Conservation (phyloP, 1,140 invertebrate genomes). For the Helicoverpa armigera region DNA sequence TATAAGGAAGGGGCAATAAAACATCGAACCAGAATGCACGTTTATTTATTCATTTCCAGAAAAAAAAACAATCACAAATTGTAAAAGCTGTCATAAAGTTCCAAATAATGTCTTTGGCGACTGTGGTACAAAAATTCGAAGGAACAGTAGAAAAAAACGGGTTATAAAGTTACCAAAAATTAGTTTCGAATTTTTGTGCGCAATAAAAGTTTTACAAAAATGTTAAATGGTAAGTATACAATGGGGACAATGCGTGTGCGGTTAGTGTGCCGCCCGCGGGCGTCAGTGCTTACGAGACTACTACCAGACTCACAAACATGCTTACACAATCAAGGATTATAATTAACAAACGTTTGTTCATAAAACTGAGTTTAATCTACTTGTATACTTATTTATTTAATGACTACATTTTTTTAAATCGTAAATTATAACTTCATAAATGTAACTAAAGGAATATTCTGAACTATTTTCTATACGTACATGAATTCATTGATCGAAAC, state of each 20-base stretch:
- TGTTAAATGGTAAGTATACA: slow-evolving; percentile 36
- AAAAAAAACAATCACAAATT: slow-evolving; percentile 71
- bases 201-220: slow-evolving; percentile 25
- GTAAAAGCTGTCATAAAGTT: slow-evolving; percentile 75
- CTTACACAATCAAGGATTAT: slow-evolving; percentile 68
- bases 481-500: slow-evolving; percentile 48
- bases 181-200: slow-evolving; percentile 38
- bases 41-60: slow-evolving; percentile 75
- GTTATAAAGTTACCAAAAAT: slow-evolving; percentile 35
- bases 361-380: slow-evolving; percentile 74
- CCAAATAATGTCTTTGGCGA: slow-evolving; percentile 66
- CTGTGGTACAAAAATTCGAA: slow-evolving; percentile 44
- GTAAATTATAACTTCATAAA: slow-evolving; percentile 67
- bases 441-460: slow-evolving; percentile 59
- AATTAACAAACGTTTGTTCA: slow-evolving; percentile 77
- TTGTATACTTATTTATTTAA: slow-evolving; percentile 77
- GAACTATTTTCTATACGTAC: slow-evolving; percentile 39
- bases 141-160: slow-evolving; percentile 27
- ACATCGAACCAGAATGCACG: slow-evolving; percentile 62
- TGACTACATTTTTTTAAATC: slow-evolving; percentile 75
- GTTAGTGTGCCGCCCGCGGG: slow-evolving; percentile 10
- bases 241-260: slow-evolving; percentile 32
- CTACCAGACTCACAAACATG: slow-evolving; percentile 55
- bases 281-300: slow-evolving; percentile 58
- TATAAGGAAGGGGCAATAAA: slow-evolving; percentile 35